Evolutionary conservation across 2,113 vertebrate species (phyloP).

Genomic region (Ailurus styani): DNA sequence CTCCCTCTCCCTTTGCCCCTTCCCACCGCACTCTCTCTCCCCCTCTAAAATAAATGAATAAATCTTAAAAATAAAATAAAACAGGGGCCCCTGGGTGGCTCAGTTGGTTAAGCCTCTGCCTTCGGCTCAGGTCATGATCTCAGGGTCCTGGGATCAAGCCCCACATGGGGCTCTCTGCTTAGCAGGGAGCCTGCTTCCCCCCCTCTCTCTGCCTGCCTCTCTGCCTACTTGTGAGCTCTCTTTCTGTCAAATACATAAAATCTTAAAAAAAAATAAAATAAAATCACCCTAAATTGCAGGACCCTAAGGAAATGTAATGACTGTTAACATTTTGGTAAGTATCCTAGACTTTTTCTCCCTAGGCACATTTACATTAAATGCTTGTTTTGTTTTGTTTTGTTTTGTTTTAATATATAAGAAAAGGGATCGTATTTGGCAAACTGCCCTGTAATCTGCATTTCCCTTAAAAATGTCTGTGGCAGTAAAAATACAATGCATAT

Average conservation of each 20-base stretch:
- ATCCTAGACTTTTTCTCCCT: background rate
- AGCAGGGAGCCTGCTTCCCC: too few relatives aligned
- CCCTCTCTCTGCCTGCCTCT: too few relatives aligned
- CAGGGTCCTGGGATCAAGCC: too few relatives aligned
- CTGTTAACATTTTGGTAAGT: conserved; percentile 1
- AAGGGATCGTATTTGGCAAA: background rate
- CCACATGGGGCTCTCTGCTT: too few relatives aligned
- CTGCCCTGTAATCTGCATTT: background rate
- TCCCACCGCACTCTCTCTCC: background rate
- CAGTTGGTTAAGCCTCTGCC: too few relatives aligned
- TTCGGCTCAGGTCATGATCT: too few relatives aligned
- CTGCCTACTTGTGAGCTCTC: too few relatives aligned
- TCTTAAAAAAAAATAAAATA: background rate
- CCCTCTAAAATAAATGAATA: background rate
- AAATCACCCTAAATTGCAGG: background rate
- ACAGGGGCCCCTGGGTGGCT: too few relatives aligned
- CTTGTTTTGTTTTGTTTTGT: too few relatives aligned
- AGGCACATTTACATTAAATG: conserved; percentile 4
- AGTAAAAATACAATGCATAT: background rate
- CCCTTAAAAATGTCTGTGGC: background rate
- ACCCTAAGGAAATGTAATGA: background rate
- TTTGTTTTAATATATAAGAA: background rate
- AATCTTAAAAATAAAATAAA: background rate
- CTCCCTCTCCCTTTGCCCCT: background rate
- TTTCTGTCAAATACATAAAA: too few relatives aligned